Percentiles rank a stretch among this genome's conserved stretches.
phyloP scores from a whole-genome alignment of 2,797 vertebrate genomes.

The Pachyuromys duprasi region DNA sequence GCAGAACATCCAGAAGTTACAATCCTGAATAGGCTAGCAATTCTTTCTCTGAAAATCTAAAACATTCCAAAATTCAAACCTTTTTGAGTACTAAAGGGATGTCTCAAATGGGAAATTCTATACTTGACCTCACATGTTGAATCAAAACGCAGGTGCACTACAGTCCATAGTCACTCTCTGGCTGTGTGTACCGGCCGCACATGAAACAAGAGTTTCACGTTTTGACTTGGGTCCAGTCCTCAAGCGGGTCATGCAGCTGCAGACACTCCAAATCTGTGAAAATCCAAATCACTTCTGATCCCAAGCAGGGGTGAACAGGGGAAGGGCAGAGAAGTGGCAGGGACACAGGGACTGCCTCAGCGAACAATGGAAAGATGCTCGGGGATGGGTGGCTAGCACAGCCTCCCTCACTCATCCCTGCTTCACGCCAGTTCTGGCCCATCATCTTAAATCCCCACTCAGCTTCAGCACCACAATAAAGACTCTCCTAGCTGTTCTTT shows the following conservation, averaged over 20 bases:
- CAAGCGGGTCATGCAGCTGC: background rate
- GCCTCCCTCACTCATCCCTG: background rate
- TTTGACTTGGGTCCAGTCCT: background rate
- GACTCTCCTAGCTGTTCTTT: background rate
- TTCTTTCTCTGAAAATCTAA: background rate
- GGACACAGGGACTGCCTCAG: background rate
- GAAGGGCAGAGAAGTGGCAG: background rate
- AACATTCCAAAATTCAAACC: background rate
- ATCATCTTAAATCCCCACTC: background rate
- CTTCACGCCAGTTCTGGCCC: background rate
- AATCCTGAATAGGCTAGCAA: background rate
- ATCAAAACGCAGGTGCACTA: background rate
- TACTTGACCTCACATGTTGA: background rate
- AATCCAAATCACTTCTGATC: background rate
- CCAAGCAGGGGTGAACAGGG: background rate
- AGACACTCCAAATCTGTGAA: background rate
- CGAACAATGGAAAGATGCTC: background rate
- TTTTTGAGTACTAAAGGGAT: background rate
- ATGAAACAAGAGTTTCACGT: background rate
- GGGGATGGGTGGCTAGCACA: background rate
- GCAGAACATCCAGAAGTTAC: background rate
- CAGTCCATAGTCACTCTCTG: background rate
- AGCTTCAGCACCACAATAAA: background rate
- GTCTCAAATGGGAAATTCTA: background rate
- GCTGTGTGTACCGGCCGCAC: too few relatives aligned